A percentile compares a stretch with the other conserved stretches of the same genome.
These are phyloP conservation scores for Actenoides hombroni DNA, from an alignment of 2,113 vertebrate species.

Conservation along the genomic window DNA sequence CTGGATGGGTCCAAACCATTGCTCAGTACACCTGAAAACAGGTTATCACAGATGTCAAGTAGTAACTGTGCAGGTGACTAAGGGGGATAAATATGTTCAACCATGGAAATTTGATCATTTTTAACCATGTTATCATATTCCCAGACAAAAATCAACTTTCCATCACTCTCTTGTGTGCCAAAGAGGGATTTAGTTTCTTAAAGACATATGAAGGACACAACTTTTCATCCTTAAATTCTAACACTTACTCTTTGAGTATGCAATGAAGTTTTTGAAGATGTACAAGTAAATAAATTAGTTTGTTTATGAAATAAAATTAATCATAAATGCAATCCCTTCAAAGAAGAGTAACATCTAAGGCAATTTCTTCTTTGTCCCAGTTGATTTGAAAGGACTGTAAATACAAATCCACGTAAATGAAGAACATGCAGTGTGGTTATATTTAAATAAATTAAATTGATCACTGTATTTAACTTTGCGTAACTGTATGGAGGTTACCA, in stretches of 20 bases:
- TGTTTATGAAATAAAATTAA: constrained; percentile 33
- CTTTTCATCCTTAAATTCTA: background rate
- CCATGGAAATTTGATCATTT: background rate
- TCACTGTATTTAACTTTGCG: background rate
- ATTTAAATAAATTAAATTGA: constrained; percentile 12
- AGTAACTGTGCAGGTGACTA: background rate
- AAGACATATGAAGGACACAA: background rate
- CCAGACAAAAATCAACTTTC: background rate
- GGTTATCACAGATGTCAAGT: background rate
- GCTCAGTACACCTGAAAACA: background rate
- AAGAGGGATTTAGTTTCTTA: background rate
- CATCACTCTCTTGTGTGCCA: background rate
- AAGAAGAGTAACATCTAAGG: constrained; percentile 35
- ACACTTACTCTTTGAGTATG: background rate
- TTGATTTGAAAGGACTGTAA: background rate
- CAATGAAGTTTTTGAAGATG: background rate
- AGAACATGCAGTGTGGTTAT: background rate
- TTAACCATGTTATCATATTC: background rate
- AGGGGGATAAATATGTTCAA: background rate
- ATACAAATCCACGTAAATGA: background rate
- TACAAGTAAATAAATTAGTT: constrained; percentile 26
- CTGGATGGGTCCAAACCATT: background rate
- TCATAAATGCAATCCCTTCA: constrained; percentile 22
- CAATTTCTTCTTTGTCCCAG: background rate
- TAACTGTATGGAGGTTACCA: background rate